Percentiles rank a stretch among this genome's conserved stretches.
phyloP scores from a whole-genome alignment of 2,888 invertebrate species.

The Biston stratarius region DNA sequence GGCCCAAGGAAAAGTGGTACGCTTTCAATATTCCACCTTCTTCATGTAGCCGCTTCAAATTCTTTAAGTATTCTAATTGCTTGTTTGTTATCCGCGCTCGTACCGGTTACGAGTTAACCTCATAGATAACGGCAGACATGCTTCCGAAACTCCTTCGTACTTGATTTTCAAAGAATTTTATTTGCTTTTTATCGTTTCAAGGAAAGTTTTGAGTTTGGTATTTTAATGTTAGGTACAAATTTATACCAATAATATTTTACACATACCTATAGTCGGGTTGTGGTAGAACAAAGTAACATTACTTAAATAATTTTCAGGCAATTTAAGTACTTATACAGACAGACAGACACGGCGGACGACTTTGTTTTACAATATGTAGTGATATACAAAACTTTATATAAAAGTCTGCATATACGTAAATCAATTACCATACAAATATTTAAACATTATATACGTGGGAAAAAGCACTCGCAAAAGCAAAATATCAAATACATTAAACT shows the following conservation, averaged over 20 bases:
- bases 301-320: not conserved
- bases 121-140: slow-evolving; percentile 63
- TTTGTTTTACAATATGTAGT: not conserved
- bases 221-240: not conserved
- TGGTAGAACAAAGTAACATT: not conserved
- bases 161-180: slow-evolving; percentile 57
- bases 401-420: too few species aligned
- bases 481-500: too few species aligned
- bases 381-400: too few species aligned
- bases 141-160: slow-evolving; percentile 55
- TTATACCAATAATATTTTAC: not conserved
- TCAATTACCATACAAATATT: too few species aligned
- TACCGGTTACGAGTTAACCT: slow-evolving; percentile 68
- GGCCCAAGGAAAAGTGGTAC: slow-evolving; percentile 62
- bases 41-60: slow-evolving; percentile 63
- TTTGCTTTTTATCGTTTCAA: slow-evolving; percentile 34
- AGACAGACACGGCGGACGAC: too few species aligned
- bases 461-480: too few species aligned
- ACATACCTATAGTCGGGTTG: not conserved
- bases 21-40: slow-evolving; percentile 30
- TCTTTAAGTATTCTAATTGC: slow-evolving; percentile 74
- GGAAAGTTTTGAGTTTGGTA: slow-evolving; percentile 24
- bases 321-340: too few species aligned
- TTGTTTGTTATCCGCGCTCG: slow-evolving; percentile 66
- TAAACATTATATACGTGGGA: too few species aligned